phyloP scores from a whole-genome alignment of 2,113 vertebrate genomes.

The Gorsachius goisagi region DNA sequence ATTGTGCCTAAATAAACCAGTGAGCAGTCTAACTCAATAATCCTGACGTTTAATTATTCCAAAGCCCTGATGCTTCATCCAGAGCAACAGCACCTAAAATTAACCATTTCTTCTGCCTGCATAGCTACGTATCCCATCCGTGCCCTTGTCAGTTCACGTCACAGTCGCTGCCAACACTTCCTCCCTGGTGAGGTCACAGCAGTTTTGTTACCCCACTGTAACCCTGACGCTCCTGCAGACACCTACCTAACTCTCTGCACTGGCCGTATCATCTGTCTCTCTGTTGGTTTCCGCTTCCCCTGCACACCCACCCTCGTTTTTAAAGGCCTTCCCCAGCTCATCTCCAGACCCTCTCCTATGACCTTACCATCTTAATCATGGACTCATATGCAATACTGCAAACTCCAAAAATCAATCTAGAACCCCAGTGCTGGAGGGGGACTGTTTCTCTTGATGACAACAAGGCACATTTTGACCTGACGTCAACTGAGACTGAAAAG shows the following conservation, averaged over 20 bases:
- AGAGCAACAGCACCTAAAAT: background rate
- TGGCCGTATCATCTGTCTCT: fast-evolving
- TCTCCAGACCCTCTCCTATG: background rate
- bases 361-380: fast-evolving
- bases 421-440: background rate
- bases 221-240: background rate
- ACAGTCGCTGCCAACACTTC: background rate
- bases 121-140: fast-evolving
- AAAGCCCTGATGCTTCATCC: background rate
- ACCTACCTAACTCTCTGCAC: background rate
- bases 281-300: background rate
- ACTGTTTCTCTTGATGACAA: background rate
- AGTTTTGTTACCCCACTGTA: background rate
- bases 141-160: background rate
- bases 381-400: background rate
- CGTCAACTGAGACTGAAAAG: background rate
- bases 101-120: background rate
- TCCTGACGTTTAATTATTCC: background rate
- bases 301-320: background rate
- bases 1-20: background rate
- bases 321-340: background rate
- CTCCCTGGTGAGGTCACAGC: background rate
- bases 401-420: background rate
- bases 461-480: background rate
- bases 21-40: background rate